These are phyloP conservation scores for Perognathus longimembris DNA, from an alignment of 2,113 vertebrate species.

Conservation along the genomic window DNA sequence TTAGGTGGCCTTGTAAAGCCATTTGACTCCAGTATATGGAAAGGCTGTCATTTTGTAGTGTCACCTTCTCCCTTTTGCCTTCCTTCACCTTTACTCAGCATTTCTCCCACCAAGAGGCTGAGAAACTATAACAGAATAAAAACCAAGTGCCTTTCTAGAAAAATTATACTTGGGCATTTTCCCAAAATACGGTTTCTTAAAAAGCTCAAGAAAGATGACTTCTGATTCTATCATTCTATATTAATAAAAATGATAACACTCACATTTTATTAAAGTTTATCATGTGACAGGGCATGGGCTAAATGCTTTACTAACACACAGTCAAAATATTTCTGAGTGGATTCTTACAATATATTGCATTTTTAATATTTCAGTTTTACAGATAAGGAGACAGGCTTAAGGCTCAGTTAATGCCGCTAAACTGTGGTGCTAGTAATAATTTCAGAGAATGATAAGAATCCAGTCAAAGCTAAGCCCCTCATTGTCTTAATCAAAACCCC, in stretches of 20 bases:
- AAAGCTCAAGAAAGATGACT: slow-evolving; percentile 18
- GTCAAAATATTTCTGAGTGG: slow-evolving; percentile 13
- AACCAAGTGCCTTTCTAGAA: neutral
- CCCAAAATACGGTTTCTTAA: neutral
- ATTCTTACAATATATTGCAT: neutral
- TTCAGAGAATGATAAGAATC: neutral
- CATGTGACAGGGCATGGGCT: neutral
- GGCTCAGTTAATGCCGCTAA: neutral
- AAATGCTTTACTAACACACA: neutral
- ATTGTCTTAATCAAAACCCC: neutral
- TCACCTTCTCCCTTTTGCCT: neutral
- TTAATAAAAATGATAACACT: slow-evolving; percentile 5
- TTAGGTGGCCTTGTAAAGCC: slow-evolving; percentile 54
- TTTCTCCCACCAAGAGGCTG: neutral
- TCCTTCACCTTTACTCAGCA: slow-evolving; percentile 16
- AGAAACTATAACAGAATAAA: neutral
- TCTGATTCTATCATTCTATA: neutral
- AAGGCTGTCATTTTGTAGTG: slow-evolving; percentile 9
- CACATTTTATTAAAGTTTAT: neutral
- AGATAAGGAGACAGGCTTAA: slow-evolving; percentile 24
- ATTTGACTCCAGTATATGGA: neutral
- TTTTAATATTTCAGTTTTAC: neutral
- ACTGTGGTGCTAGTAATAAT: neutral
- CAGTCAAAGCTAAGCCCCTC: neutral
- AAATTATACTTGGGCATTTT: slow-evolving; percentile 10